Evolutionary conservation across 2,113 vertebrate genomes (phyloP), one percentile per base, ranked within the genome.

Genomic region (Perca fluviatilis): DNA sequence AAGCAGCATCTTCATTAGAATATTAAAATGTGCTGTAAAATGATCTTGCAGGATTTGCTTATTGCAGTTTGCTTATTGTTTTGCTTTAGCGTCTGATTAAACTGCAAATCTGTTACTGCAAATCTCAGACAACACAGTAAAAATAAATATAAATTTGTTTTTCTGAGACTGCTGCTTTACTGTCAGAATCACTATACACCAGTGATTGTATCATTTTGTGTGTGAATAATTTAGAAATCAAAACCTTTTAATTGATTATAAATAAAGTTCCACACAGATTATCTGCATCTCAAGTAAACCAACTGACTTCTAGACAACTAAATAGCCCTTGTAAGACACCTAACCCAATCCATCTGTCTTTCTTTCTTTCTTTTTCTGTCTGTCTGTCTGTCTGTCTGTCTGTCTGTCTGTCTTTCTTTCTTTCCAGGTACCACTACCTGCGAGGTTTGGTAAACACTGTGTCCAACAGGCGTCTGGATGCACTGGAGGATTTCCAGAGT

Each of bases 401-500:
- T 27, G 27, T 27, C 27, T 30, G 0, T 30, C 30, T 30, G 0
- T 30, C 30, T 30, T 40, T 40, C 36, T 40, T 40, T 96, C 54
- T 30, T 8, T 23, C 95, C 19, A 94, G 98, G 63, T 99, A 97
- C 82, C 95, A 96, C 92, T 99, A 99, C 94, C 96, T 99, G 21
- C 96, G 98, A 0, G 98, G 98, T 46, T 94, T 99, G 58, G 88
- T 99, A 12, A 95, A 95, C 77, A 94, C 96, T 9, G 96, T 96
- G 89, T 96, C 96, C 66, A 97, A 96, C 16, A 96, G 91, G 53
- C 96, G 95, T 5, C 94, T 99, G 54, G 95, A 94, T 0, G 98
- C 98, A 1, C 95, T 99, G 73, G 93, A 94, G 62, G 98, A 99
- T 84, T 99, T 99, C 89, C 97, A 99, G 94, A 97, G 94, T 85